These are phyloP conservation scores for Monarcha castaneiventris DNA, from an alignment of 2,113 vertebrate genomes.

Conservation along the genomic window DNA sequence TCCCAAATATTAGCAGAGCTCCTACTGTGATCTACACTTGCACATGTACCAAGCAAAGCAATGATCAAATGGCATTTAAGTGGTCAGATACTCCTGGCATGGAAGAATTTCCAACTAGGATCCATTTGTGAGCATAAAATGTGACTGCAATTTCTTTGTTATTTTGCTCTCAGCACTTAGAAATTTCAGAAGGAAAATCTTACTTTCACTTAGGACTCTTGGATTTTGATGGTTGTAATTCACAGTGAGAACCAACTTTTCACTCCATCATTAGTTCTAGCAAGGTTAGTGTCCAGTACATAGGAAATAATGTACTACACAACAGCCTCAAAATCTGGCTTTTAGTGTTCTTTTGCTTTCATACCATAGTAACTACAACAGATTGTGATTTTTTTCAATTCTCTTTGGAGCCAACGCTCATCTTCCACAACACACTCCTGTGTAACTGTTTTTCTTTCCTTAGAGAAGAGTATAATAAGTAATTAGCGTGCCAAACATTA, in stretches of 20 bases:
- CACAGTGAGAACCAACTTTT: background rate
- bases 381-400: background rate
- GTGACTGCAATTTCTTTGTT: background rate
- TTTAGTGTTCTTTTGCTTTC: background rate
- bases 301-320: background rate
- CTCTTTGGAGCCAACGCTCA: background rate
- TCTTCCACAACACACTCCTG: background rate
- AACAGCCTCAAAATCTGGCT: background rate
- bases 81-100: background rate
- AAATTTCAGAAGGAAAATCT: background rate
- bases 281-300: background rate
- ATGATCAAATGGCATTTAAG: background rate
- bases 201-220: background rate
- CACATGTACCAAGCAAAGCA: background rate
- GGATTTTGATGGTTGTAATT: background rate
- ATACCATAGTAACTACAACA: background rate
- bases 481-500: background rate
- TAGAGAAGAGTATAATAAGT: background rate
- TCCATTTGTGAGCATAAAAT: background rate
- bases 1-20: background rate
- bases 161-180: background rate
- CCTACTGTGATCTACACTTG: background rate
- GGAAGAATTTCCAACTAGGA: slow-evolving; percentile 1
- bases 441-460: background rate
- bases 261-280: background rate